Evolutionary conservation across 2,888 invertebrate genomes (phyloP), one percentile per base, ranked within the genome.

Genomic region (Tetheella fluctuosa): DNA sequence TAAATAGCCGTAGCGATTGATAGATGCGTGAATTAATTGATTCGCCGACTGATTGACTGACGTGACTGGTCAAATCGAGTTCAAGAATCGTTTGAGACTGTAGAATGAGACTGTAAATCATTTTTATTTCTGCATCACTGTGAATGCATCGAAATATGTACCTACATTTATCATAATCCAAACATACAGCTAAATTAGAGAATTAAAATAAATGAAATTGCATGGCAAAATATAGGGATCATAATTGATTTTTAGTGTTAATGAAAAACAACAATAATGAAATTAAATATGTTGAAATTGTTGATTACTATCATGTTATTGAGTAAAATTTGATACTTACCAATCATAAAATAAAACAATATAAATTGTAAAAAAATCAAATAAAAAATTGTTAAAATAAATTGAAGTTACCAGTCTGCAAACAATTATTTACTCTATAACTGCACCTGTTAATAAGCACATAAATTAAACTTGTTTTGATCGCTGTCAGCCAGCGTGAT

Each of bases 381-480:
- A 8, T 30, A 42, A 17, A 6, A 17, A 1, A 6, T 10, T 3
- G 10, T 20, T 20, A 10, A 20, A 20, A 7, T 10, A 48, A n/a
- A 20, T 10, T 20, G 17, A 48, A 48, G 3, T 48, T 8, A 15
- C 48, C 20, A 20, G 23, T 23, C 34, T 59, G 37, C 42, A 23
- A 23, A 23, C 13, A 25, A 39, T 13, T 13, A 28, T 12, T 54
- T 59, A 52, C 13, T 64, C 64, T 64, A 15, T 64, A 62, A 54
- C 34, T 42, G 57, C 57, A 59, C 61, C 63, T 60, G 61, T 67
- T 64, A 58, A 60, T 57, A 58, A 57, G 53, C 54, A 42, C 56
- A 57, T 59, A 63, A 64, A 64, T 61, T 60, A 63, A 63, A 62
- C 59, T 57, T 63, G 67, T 64, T 67, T 61, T 67, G 67, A 64